Evolutionary conservation across 1,140 invertebrate genomes (phyloP).

Genomic region (Battus philenor): DNA sequence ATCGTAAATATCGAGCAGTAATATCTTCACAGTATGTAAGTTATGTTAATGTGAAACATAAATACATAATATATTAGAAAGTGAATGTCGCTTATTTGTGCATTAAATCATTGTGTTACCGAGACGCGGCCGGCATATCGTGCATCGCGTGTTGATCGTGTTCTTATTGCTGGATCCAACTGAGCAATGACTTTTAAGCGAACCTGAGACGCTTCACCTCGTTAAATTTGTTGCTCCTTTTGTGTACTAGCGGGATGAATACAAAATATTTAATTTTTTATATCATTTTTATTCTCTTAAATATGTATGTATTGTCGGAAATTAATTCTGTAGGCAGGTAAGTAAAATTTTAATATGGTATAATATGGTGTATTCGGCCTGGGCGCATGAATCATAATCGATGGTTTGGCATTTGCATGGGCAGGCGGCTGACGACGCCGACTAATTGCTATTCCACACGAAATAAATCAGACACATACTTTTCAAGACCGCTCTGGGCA

Average conservation of each 20-base stretch:
- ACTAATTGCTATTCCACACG: slow-evolving; percentile 57
- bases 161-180: slow-evolving; percentile 14
- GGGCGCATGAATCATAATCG: slow-evolving; percentile 47
- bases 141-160: slow-evolving; percentile 13
- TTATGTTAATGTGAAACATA: slow-evolving; percentile 29
- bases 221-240: slow-evolving; percentile 14
- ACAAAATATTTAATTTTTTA: too few species aligned
- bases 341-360: too few species aligned
- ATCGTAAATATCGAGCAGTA: slow-evolving; percentile 4
- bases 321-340: not conserved
- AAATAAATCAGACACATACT: slow-evolving; percentile 48
- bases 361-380: too few species aligned
- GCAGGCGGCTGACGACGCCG: slow-evolving; percentile 26
- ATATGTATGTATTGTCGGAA: not conserved
- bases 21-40: slow-evolving; percentile 22
- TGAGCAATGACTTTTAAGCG: slow-evolving; percentile 16
- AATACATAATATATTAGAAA: slow-evolving; percentile 31
- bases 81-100: slow-evolving; percentile 27
- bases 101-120: slow-evolving; percentile 30
- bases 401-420: slow-evolving; percentile 53
- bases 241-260: slow-evolving; percentile 6
- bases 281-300: too few species aligned
- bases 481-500: slow-evolving; percentile 21
- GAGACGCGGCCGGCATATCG: slow-evolving; percentile 5
- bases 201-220: slow-evolving; percentile 8